A percentile compares a stretch with the other conserved stretches of the same genome.
Conservation (phyloP, 2,888 invertebrate genomes). For the Copidosoma aretas region DNA sequence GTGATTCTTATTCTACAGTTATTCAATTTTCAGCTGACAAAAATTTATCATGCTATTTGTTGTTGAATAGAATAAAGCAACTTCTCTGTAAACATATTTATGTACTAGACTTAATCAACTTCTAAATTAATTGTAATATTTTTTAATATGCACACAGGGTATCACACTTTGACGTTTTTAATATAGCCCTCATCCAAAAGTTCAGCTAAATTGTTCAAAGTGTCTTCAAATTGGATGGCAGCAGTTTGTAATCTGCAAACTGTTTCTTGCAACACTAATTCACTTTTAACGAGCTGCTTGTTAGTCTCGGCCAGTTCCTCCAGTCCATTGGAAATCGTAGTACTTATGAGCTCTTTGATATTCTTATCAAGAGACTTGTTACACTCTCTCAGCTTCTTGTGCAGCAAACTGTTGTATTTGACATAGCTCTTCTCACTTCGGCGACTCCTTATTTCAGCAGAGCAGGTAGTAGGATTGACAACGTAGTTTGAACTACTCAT, state of each 20-base stretch:
- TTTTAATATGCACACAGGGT: conserved; percentile 26
- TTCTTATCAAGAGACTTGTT: conserved; percentile 57
- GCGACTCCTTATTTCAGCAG: conserved; percentile 50
- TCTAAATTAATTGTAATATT: too few species aligned
- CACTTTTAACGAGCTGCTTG: conserved; percentile 57
- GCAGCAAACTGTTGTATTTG: conserved; percentile 60
- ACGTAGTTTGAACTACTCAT: conserved; percentile 56
- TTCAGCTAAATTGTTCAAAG: conserved; percentile 51
- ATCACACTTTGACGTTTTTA: conserved; percentile 53
- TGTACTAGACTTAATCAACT: neutral
- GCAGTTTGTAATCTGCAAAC: conserved; percentile 56
- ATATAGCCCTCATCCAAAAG: conserved; percentile 55
- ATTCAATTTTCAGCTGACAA: too few species aligned
- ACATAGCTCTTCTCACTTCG: conserved; percentile 53
- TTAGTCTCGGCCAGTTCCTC: conserved; percentile 56
- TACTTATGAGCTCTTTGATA: conserved; percentile 52
- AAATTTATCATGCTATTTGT: too few species aligned
- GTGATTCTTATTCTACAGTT: too few species aligned
- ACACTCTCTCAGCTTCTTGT: conserved; percentile 58
- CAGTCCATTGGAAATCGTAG: conserved; percentile 50
- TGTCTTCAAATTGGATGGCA: conserved; percentile 50
- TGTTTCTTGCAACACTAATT: conserved; percentile 58
- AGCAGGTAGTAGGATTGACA: conserved; percentile 55
- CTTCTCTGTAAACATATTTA: too few species aligned
- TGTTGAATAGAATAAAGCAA: too few species aligned